Evolutionary conservation across 2,888 invertebrate genomes (phyloP).

Genomic region (Tyria jacobaeae): DNA sequence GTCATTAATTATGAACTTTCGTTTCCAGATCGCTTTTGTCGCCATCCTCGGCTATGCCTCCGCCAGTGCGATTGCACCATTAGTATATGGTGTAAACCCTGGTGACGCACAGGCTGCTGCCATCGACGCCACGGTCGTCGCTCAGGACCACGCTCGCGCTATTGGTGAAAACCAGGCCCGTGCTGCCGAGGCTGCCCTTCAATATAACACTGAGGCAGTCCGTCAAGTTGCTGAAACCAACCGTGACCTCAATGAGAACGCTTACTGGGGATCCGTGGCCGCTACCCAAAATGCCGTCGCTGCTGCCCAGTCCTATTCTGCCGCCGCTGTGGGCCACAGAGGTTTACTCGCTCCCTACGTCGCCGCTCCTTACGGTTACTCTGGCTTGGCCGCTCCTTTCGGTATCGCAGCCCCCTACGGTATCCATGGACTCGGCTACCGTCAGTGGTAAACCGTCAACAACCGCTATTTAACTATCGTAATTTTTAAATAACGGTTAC

Average conservation of each 20-base stretch:
- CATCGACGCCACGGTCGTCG: conserved; percentile 78
- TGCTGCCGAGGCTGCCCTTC: conserved; percentile 74
- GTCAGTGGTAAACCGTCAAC: conserved; percentile 69
- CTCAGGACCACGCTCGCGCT: conserved; percentile 72
- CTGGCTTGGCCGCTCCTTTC: conserved; percentile 1
- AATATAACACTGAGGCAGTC: conserved; percentile 73
- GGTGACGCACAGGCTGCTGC: conserved; percentile 81
- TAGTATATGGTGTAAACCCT: conserved; percentile 70
- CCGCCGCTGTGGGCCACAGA: conserved; percentile 62
- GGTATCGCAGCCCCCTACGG: conserved; percentile 4
- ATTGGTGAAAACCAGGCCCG: conserved; percentile 71
- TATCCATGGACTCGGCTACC: conserved; percentile 46
- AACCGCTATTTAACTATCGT: conserved; percentile 37
- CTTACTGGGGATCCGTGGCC: conserved; percentile 78
- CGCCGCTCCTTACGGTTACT: conserved; percentile 39
- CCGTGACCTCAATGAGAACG: conserved; percentile 79
- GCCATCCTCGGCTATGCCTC: conserved; percentile 84
- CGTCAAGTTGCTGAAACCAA: conserved; percentile 70
- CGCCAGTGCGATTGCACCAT: conserved; percentile 73
- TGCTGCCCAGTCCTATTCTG: conserved; percentile 80
- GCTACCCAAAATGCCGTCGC: conserved; percentile 78
- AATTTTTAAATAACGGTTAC: conserved; percentile 42
- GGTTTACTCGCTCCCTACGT: conserved; percentile 41
- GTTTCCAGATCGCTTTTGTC: conserved; percentile 76
- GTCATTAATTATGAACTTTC: neutral